These are phyloP conservation scores for Saguinus imperator DNA, from an alignment of 2,113 vertebrate genomes.

Conservation along the genomic window DNA sequence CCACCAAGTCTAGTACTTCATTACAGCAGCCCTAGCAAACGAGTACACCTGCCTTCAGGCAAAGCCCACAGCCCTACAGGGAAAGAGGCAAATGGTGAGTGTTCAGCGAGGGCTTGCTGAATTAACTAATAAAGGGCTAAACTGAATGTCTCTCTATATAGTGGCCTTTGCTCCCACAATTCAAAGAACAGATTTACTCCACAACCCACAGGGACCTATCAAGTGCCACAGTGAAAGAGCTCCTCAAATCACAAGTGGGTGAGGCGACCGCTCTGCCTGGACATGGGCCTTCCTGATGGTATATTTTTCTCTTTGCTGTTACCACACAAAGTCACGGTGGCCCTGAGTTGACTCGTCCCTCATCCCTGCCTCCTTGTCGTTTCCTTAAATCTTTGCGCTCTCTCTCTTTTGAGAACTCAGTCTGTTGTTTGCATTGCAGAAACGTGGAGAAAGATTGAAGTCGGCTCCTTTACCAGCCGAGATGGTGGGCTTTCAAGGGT, in stretches of 20 bases:
- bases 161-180: neutral
- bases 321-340: neutral
- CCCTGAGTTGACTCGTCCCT: neutral
- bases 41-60: neutral
- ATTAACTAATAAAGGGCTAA: neutral
- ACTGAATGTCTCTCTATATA: neutral
- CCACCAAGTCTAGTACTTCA: rapidly evolving
- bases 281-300: neutral
- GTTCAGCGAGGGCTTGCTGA: no score
- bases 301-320: no score
- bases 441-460: neutral
- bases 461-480: neutral
- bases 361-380: no score
- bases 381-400: neutral
- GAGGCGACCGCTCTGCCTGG: neutral
- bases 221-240: neutral
- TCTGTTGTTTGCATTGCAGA: neutral
- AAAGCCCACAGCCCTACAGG: neutral
- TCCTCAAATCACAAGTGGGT: neutral
- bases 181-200: neutral
- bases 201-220: neutral
- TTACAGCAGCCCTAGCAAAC: neutral
- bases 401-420: no score
- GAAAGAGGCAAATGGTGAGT: neutral
- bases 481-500: neutral